Percentiles rank a stretch among this genome's conserved stretches.
phyloP scores from a whole-genome alignment of 2,888 invertebrate species.

The Spilosoma lubricipeda region DNA sequence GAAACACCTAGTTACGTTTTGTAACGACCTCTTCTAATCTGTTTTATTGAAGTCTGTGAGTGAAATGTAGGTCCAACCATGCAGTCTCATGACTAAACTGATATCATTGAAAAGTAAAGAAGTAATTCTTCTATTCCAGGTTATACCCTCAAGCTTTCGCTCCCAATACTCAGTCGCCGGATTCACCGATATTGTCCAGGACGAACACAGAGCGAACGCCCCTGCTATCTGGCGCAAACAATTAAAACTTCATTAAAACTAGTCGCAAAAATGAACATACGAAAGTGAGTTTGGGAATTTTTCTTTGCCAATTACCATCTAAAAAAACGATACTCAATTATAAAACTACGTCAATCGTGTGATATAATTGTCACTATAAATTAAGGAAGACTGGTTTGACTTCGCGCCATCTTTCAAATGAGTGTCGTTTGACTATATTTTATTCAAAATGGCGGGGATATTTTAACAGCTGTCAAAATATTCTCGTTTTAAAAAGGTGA shows the following conservation, averaged over 20 bases:
- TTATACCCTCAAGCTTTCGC: not conserved
- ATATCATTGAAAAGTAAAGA: not conserved
- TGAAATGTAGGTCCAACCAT: not conserved
- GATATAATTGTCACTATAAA: not conserved
- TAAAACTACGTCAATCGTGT: not conserved
- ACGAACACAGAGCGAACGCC: not conserved
- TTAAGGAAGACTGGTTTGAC: not conserved
- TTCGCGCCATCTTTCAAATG: not conserved
- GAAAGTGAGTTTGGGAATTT: not conserved
- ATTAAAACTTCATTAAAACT: not conserved
- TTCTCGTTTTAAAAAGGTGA: not conserved
- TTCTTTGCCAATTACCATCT: not conserved
- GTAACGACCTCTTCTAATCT: too few species aligned
- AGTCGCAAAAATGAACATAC: not conserved
- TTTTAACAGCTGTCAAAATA: not conserved
- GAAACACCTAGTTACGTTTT: too few species aligned
- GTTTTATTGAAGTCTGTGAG: not conserved
- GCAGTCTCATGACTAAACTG: not conserved
- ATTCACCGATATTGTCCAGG: not conserved
- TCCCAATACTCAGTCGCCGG: too few species aligned
- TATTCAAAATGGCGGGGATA: not conserved
- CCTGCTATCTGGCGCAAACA: not conserved
- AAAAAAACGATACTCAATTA: not conserved
- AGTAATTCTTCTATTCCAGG: not conserved
- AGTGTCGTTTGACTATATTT: not conserved